These are phyloP conservation scores for Drosophila buzzatii DNA, from an alignment of 2,888 invertebrate species.

Conservation along the genomic window DNA sequence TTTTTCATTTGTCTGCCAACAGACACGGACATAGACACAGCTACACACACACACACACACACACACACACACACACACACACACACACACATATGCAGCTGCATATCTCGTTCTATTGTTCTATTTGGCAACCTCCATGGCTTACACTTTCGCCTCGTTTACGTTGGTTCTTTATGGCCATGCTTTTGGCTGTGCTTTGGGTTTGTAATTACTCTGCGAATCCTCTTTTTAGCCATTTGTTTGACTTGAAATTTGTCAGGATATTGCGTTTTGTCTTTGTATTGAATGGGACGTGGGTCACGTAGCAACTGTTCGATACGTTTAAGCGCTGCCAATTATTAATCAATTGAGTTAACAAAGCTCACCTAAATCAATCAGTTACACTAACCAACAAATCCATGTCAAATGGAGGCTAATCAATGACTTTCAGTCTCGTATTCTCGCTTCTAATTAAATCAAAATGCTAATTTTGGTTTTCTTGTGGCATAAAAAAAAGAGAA, in stretches of 20 bases:
- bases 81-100: conserved; percentile 24
- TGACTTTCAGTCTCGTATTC: neutral
- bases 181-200: conserved; percentile 40
- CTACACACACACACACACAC: too few species aligned
- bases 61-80: conserved; percentile 10
- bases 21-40: conserved; percentile 16
- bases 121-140: conserved; percentile 4
- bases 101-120: conserved; percentile 16
- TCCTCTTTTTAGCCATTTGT: conserved; percentile 66
- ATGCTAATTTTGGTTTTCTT: conserved; percentile 8
- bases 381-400: conserved; percentile 33
- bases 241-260: conserved; percentile 75
- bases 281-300: conserved; percentile 28
- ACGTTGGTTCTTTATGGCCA: conserved; percentile 47
- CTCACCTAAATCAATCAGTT: conserved; percentile 50
- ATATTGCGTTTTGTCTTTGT: conserved; percentile 50
- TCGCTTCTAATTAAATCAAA: neutral
- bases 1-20: conserved; percentile 70
- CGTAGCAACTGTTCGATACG: conserved; percentile 39
- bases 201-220: conserved; percentile 70
- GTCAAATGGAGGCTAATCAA: neutral
- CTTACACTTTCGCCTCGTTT: conserved; percentile 27
- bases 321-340: conserved; percentile 59
- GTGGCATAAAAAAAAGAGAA: neutral
- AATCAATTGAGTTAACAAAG: conserved; percentile 62